These are phyloP conservation scores for Embidobia sp. DNA, from an alignment of 2,888 invertebrate genomes.

Conservation along the genomic window DNA sequence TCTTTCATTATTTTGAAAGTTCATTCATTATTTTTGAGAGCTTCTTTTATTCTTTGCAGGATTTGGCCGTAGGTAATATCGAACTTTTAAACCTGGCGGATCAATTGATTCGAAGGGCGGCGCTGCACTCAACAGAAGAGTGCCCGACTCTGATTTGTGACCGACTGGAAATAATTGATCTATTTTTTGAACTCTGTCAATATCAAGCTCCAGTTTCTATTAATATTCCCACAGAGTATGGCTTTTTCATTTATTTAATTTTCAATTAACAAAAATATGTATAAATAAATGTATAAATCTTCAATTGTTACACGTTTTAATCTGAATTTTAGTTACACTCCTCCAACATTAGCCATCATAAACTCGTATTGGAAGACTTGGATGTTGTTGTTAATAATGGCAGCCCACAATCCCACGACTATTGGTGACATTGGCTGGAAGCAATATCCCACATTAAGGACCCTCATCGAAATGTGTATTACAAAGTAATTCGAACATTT, in stretches of 20 bases:
- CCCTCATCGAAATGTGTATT: constrained; percentile 98
- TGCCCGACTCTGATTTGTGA: constrained; percentile 88
- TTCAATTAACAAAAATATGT: neutral
- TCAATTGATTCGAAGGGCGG: constrained; percentile 91
- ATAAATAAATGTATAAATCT: too few relatives aligned
- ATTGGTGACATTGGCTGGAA: constrained; percentile 94
- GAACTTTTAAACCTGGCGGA: constrained; percentile 94
- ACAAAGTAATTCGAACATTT: constrained; percentile 86
- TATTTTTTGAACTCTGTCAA: constrained; percentile 93
- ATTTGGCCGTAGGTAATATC: constrained; percentile 89
- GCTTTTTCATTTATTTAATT: constrained; percentile 55
- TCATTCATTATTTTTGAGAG: neutral
- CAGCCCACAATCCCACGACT: constrained; percentile 94
- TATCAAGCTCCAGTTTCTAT: constrained; percentile 97
- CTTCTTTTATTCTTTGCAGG: constrained; percentile 80
- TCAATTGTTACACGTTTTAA: too few relatives aligned
- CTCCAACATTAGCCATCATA: constrained; percentile 95
- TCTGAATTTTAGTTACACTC: constrained; percentile 87
- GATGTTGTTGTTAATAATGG: constrained; percentile 92
- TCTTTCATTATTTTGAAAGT: too few relatives aligned
- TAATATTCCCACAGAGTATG: constrained; percentile 90
- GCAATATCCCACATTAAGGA: constrained; percentile 93
- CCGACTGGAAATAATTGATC: constrained; percentile 92
- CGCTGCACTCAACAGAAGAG: constrained; percentile 88
- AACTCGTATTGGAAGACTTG: constrained; percentile 97